Evolutionary conservation across 2,797 vertebrate genomes (phyloP), one percentile per base, ranked within the genome.

Genomic region (Coregonus sp.): DNA sequence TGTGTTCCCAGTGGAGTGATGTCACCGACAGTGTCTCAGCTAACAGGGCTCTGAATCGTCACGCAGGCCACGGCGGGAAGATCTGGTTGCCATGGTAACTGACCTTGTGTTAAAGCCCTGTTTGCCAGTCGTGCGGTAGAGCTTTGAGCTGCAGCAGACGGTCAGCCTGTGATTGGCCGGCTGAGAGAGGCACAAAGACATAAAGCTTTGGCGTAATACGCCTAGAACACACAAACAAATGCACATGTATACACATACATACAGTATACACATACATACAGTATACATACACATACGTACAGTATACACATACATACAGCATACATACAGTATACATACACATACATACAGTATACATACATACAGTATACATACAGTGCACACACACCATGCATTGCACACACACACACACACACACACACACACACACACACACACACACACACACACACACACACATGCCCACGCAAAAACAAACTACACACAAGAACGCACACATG

Each of bases 131-230:
- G 29, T 2, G 35, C 7, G 35, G 35, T 16, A 40, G 67, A 11
- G 33, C 18, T 40, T n/a, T 70, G 67, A 47, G 67, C n/a, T 4
- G 4, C 31, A 40, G 9, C 33, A 59, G 72, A 40, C 31, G 2
- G 31, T 6, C 54, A 37, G 54, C 14, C 25, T 71, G 69, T 6
- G 2, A 51, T 25, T 73, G 71, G 52, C 52, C 12, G 4, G 70
- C 47, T 54, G 31, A 61, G 16, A 59, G 37, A 51, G 47, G 15
- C 11, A 59, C 72, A 37, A 59, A 33, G 0, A 71, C 69, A 78
- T 75, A 84, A 84, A 90, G 86, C 82, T 83, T 20, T 85, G 85
- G 80, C 85, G 76, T 86, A 89, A 92, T 80, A 87, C 89, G 86
- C 18, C 37, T 50, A 29, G 31, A 29, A 50, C 47, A 70, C n/a